Evolutionary conservation across 2,113 vertebrate genomes (phyloP), one percentile per base, ranked within the genome.

Genomic region (Gasterosteus aculeatus): DNA sequence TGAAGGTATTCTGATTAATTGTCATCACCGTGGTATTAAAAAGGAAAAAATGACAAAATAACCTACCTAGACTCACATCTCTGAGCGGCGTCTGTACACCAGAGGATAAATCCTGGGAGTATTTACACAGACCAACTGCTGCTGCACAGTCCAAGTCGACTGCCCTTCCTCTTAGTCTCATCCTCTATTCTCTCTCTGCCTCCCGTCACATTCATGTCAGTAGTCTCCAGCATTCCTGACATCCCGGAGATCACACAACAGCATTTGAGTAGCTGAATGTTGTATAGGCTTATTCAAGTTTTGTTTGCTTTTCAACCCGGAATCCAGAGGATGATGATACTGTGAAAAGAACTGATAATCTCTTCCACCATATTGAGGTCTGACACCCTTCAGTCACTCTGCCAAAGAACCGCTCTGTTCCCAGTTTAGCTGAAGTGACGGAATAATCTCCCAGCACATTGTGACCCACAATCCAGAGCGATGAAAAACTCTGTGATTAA

Each of bases 41-140:
- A 59, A 18, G 22, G 15, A 12, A 49, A 47, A 69, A 67, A 69
- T 3, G 78, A 51, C 33, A 46, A 31, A 79, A 69, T 19, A 80
- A 87, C 88, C 33, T 81, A 92, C 86, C 88, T 49, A 77, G 53
- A 63, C 64, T 75, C 86, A 87, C 82, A 83, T 88, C 78, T 87
- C 69, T 77, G 75, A 77, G 84, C 69, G 4, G 71, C 76, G 75
- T 72, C 85, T 81, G 82, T 83, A 77, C 77, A 77, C 78, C 78
- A 33, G 77, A 72, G 80, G 65, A 79, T 70, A 70, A 70, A 72
- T 84, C 78, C 80, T 11, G 33, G 19, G 78, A 87, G 68, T 81
- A 78, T 90, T 82, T 84, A 88, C 63, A 19, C 51, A 61, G 82
- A 89, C 69, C 89, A 92, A 82, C 78, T 49, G 69, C 76, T 71